These are phyloP conservation scores for Boloria euphrosyne DNA, from an alignment of 2,888 invertebrate genomes.

Conservation along the genomic window DNA sequence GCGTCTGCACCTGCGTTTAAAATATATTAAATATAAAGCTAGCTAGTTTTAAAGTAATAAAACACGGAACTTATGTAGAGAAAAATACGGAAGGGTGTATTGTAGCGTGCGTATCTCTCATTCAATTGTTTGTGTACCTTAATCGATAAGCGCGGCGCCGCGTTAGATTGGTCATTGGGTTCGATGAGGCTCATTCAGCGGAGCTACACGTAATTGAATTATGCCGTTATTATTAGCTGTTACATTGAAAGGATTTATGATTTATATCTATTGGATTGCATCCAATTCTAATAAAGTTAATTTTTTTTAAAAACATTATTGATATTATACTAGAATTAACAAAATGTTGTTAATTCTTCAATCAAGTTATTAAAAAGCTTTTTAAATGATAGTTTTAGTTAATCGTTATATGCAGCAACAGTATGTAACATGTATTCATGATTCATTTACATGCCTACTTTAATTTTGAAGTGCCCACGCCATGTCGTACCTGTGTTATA, in stretches of 20 bases:
- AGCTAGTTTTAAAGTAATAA: too few species aligned
- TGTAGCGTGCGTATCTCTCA: slow-evolving; percentile 24
- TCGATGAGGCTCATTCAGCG: slow-evolving; percentile 23
- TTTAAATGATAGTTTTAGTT: background rate
- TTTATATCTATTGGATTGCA: slow-evolving; percentile 8
- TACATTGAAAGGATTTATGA: slow-evolving; percentile 17
- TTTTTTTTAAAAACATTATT: too few species aligned
- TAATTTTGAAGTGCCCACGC: slow-evolving; percentile 12
- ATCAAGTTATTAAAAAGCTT: too few species aligned
- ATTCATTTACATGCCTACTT: background rate
- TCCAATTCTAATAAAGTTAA: background rate
- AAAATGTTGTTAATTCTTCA: too few species aligned
- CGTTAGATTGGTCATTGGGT: slow-evolving; percentile 26
- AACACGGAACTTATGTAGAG: background rate
- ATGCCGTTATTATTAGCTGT: slow-evolving; percentile 13
- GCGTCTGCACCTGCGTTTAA: too few species aligned
- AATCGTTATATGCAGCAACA: background rate
- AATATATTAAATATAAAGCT: too few species aligned
- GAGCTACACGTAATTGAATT: slow-evolving; percentile 28
- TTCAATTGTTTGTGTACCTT: slow-evolving; percentile 27
- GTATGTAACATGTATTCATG: background rate
- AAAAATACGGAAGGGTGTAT: slow-evolving; percentile 5
- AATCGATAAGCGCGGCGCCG: slow-evolving; percentile 32
- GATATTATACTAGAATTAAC: too few species aligned
- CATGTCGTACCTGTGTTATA: slow-evolving; percentile 3